Base-by-base conservation (phyloP, 2,888 invertebrate genomes). In the Anorthoa munda region DNA sequence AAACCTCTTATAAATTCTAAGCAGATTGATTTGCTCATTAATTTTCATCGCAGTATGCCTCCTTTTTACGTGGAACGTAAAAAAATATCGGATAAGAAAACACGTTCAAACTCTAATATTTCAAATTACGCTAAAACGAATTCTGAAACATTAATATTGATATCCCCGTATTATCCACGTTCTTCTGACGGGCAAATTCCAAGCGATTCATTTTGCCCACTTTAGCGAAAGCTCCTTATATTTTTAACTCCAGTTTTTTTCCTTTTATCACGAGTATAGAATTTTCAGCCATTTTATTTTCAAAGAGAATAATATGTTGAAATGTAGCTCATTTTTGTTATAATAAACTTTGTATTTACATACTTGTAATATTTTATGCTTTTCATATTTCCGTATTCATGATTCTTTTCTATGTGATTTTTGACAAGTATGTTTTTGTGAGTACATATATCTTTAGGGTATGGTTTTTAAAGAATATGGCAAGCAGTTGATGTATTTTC, bases 101-200 rank as follows among this genome's bases (percentile, higher is more conserved):
- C 48, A 0, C 45, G 26, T 63, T 51, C 55, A 23, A 55, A 50
- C 23, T 50, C 26, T 46, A 31, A 75, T 77, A 66, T 77, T 66
- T 55, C 77, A 60, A 65, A 77, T 77, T 76, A 26, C 3, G 48
- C 26, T 60, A 51, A 68, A 77, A 61, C 48, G 66, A 23, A 58
- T 58, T 66, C 23, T 21, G 18, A n/a, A 45, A 66, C 58, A 63
- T 82, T 82, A 66, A 78, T 79, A 78, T 82, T 78, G 63, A 78
- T 78, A 78, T 66, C 61, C 58, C 50, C 23, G 17, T 48, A 48
- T 51, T 48, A 81, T 64, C 75, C 58, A 39, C 65, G 31, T 66
- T 70, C 48, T 31, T 21, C 56, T n/a, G 48, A 55, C 23, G 51
- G 65, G 60, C 58, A 66, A 63, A 66, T 63, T 50, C 48, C 15